Evolutionary conservation across 2,797 vertebrate genomes (phyloP), one percentile per base, ranked within the genome.

Genomic region (Microctenopoma stevenorrisi): DNA sequence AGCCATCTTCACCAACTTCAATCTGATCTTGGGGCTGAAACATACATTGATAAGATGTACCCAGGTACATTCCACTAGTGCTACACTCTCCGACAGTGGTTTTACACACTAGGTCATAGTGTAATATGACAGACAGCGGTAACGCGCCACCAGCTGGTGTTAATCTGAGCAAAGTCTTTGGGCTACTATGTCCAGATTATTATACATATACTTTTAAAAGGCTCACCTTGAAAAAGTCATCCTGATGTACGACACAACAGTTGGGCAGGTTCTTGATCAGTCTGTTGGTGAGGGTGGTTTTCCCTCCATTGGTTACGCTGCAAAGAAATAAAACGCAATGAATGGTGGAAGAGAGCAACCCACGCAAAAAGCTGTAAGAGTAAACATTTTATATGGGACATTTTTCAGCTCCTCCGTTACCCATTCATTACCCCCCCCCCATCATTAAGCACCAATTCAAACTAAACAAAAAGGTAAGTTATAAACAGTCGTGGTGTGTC

Each of bases 11-110:
- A 83, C 86, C 94, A 93, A 96, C 94, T 94, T 94, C 91, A 93
- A 97, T 97, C 91, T 98, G 94, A 93, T 97, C 96, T 88, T 96
- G 96, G 88, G 96, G 95, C 96, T 98, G 95, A 95, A 96, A 96
- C 88, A 95, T 91, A 81, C 83, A 94, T 74, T 79, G 92, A 94
- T 93, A 87, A 91, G 72, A 88, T 93, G 92, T 93, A 93, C 91
- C 91, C 84, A 78, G 84, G 92, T 92, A 93, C 91, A 92, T 89
- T 86, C 91, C 71, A 88, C 87, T 73, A 77, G 54, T 64, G 63
- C 86, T 90, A 86, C 60, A 88, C 79, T 69, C 64, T 76, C 46
- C 74, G 74, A 76, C 26, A 68, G 68, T 12, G 48, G 16, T 57
- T 57, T 52, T 40, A 79, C 43, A 80, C 67, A 72, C 55, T 18